Conservation (phyloP, 2,113 vertebrate genomes). For the Hyaena hyaena region DNA sequence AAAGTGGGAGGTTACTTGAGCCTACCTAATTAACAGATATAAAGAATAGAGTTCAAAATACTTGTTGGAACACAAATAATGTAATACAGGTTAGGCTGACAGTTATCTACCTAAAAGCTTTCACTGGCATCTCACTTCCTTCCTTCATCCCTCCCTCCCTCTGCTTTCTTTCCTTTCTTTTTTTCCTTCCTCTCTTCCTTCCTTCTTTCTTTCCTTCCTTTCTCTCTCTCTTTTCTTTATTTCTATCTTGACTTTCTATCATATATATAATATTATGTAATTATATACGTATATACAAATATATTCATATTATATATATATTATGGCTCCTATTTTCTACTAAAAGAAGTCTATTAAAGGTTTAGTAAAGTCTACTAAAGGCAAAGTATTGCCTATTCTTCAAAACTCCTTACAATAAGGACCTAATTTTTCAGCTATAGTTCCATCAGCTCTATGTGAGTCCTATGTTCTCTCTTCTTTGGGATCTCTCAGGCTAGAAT, state of each 20-base stretch:
- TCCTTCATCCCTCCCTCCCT: too few species aligned
- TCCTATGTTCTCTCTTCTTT: background rate
- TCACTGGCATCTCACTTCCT: background rate
- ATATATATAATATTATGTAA: too few species aligned
- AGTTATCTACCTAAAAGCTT: background rate
- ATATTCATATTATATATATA: too few species aligned
- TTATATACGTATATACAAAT: too few species aligned
- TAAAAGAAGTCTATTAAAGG: background rate
- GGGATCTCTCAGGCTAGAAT: background rate
- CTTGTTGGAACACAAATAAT: background rate
- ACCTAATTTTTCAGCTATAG: background rate
- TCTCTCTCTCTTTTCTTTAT: too few species aligned
- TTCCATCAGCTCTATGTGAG: background rate
- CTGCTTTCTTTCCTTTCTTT: too few species aligned
- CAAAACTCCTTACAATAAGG: background rate
- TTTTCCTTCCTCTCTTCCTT: too few species aligned
- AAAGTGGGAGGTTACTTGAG: background rate
- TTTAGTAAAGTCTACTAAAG: too few species aligned
- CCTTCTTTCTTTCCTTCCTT: too few species aligned
- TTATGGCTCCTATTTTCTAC: background rate
- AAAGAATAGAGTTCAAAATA: background rate
- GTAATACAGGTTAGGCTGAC: background rate
- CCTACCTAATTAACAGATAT: background rate
- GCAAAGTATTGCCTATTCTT: background rate
- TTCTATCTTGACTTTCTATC: too few species aligned